Evolutionary conservation across 2,113 vertebrate species (phyloP).

Genomic region (Delphinapterus leucas): DNA sequence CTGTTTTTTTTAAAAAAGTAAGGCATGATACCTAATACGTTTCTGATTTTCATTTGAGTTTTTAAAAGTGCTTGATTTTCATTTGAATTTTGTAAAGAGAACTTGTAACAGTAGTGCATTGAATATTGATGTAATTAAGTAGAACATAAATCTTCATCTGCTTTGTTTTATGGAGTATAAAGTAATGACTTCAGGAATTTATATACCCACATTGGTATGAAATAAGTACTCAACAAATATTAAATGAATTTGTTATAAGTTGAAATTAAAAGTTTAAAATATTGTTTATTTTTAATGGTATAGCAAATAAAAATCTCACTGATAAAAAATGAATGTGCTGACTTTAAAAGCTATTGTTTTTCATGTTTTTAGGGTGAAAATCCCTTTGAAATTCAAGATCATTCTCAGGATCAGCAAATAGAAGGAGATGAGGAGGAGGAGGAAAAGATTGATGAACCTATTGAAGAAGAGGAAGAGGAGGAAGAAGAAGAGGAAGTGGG

Average conservation of each 20-base stretch:
- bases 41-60: background rate
- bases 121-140: background rate
- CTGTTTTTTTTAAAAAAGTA: slow-evolving; percentile 2
- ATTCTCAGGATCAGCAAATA: slow-evolving; percentile 80
- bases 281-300: background rate
- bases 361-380: slow-evolving; percentile 86
- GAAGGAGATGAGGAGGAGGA: slow-evolving; percentile 84
- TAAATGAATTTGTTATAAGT: background rate
- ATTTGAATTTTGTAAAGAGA: background rate
- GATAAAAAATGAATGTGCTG: background rate
- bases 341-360: slow-evolving; percentile 36
- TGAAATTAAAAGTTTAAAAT: slow-evolving; percentile 1
- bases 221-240: background rate
- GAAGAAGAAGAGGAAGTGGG: slow-evolving; percentile 34
- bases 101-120: background rate
- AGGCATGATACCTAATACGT: background rate
- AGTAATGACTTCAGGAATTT: background rate
- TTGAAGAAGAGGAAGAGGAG: slow-evolving; percentile 76
- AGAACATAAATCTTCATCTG: background rate
- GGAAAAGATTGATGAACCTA: slow-evolving; percentile 82
- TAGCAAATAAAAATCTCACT: slow-evolving; percentile 12
- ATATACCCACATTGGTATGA: background rate
- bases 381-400: slow-evolving; percentile 87
- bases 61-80: background rate
- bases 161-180: slow-evolving; percentile 30